Base-by-base conservation (phyloP, 2,113 vertebrate genomes). In the Ellobius talpinus region DNA sequence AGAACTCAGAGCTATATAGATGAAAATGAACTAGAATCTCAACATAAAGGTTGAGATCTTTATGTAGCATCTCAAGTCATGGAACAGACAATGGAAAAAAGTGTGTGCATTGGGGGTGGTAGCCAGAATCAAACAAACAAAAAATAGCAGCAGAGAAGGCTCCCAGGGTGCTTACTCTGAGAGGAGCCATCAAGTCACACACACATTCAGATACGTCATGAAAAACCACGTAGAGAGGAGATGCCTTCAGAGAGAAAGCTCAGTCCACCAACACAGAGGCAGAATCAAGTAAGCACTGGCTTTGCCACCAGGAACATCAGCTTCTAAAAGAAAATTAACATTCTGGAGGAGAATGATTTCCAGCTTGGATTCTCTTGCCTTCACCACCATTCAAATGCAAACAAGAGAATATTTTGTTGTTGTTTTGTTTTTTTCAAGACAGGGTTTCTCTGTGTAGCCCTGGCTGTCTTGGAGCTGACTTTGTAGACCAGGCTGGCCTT, bases 331-430 rank as follows among this genome's bases (percentile, higher is more conserved):
- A 65, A 26, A 66, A 26, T 90, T 74, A 89, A 79, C 17, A 86
- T 84, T 70, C 42, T 93, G 50, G 88, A 91, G 65, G 87, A 93
- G 95, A 94, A 68, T 24, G 5, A 63, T 61, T 90, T 94, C 58
- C 84, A 36, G 29, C 39, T 82, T 93, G 47, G 78, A 90, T 79
- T 90, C 72, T 88, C 7, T 72, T 70, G 14, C 45, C 45, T 31
- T 66, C 5, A n/a, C 47, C 88, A 39, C 85, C 74, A 61, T 65
- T 85, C 63, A 96, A 77, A 81, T 42, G 19, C 36, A 26, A 76
- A 33, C 52, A 31, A 72, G 47, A 81, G 68, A 79, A 26, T 78
- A 50, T 79, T 79, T 79, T 52, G 76, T 50, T 47, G 24, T 45
- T 58, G 55, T 58, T 50, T 50, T 77, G 29, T 55, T 79, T 79